Evolutionary conservation across 2,797 vertebrate genomes (phyloP).

Genomic region (Sebastes vulpes): DNA sequence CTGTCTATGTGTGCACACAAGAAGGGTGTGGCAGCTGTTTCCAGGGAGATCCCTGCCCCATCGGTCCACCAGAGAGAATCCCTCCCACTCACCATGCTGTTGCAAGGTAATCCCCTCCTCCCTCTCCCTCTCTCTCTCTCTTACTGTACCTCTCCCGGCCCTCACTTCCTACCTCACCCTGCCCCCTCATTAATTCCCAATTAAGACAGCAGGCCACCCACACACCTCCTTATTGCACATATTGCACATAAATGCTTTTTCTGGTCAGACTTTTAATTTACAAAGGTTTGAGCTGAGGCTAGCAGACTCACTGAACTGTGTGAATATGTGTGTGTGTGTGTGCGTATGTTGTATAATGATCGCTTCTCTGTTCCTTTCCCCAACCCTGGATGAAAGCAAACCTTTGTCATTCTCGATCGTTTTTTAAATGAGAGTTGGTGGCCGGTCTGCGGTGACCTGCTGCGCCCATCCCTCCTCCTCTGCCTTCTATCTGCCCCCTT

Average conservation of each 20-base stretch:
- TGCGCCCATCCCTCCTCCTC: conserved; percentile 60
- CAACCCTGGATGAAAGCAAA: conserved; percentile 77
- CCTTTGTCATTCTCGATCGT: conserved; percentile 75
- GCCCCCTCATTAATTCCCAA: conserved; percentile 84
- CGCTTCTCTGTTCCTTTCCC: conserved; percentile 64
- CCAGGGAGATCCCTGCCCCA: conserved; percentile 70
- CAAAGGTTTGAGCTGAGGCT: conserved; percentile 75
- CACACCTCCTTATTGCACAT: conserved; percentile 72
- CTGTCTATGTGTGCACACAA: conserved; percentile 5
- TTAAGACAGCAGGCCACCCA: conserved; percentile 80
- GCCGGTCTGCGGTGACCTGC: conserved; percentile 76
- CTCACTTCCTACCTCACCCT: conserved; percentile 42
- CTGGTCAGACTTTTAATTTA: conserved; percentile 78
- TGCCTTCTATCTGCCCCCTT: conserved; percentile 58
- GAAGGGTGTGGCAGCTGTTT: conserved; percentile 56
- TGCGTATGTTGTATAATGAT: conserved; percentile 76
- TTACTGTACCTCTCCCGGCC: not conserved
- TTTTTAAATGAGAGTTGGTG: conserved; percentile 79
- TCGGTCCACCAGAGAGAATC: conserved; percentile 64
- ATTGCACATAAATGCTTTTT: conserved; percentile 76
- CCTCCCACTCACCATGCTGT: conserved; percentile 68
- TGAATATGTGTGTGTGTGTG: conserved; percentile 9
- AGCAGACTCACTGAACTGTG: conserved; percentile 68
- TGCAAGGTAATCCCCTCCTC: conserved; percentile 65
- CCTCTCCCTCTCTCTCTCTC: not conserved